Base-by-base conservation (phyloP, 2,797 vertebrate species). In the Pantherophis vulpinus region DNA sequence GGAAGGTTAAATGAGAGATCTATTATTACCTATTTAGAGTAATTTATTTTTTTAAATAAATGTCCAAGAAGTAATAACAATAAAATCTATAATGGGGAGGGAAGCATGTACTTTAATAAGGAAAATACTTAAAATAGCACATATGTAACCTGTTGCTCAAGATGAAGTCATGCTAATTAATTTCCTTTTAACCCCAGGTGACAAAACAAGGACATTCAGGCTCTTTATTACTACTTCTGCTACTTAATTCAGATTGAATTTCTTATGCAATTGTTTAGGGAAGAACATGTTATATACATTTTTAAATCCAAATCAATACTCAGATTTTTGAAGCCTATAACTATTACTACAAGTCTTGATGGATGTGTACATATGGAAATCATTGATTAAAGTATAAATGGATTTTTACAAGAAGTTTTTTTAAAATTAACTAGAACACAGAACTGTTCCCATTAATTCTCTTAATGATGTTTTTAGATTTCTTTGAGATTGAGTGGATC, bases 301-400 rank as follows among this genome's bases (percentile, higher is more conserved):
- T 60, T 86, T n/a, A 91, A 91, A 86, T 47, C 32, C 47, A 91
- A 89, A 89, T 93, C 25, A 91, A 93, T 86, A 47, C 16, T 56
- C 29, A 27, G 29, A 27, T 91, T 93, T 37, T n/a, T 88, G 37
- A 91, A 3, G 18, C 47, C 61, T 14, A 27, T 56, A 56, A 66
- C 51, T 47, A 87, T 14, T 32, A 60, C 29, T 32, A 60, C 13
- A 79, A 83, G 6, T 79, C 86, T 25, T 79, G 42, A 27, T 91
- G 14, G 60, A 63, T 13, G 91, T 37, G 83, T 60, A 91, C 79
- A 89, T 20, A 32, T 83, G 47, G n/a, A 51, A 47, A 86, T 55
- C 18, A 86, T 66, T 93, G 86, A 89, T 86, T 91, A 79, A 37
- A 32, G 16, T 56, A 66, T 66, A 66, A n/a, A 90, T 51, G 16